Conservation (phyloP, 2,113 vertebrate species). For the Alectura lathami region DNA sequence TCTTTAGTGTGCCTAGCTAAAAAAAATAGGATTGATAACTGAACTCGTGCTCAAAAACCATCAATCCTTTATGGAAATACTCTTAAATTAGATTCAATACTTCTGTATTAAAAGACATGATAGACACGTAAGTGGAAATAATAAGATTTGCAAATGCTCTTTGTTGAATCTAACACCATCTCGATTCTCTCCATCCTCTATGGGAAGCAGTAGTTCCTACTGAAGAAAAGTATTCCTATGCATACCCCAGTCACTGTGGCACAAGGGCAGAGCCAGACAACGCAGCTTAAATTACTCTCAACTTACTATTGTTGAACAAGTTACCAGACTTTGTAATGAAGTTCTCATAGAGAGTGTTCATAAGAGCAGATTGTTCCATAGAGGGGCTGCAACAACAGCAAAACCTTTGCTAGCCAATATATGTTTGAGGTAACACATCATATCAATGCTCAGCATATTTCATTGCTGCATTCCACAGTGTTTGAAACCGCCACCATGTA, state of each 20-base stretch:
- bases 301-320: background rate
- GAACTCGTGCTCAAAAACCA: background rate
- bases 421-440: background rate
- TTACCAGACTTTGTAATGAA: background rate
- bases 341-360: background rate
- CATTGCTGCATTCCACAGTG: background rate
- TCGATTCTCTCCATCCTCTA: background rate
- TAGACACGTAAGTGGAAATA: background rate
- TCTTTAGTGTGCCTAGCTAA: background rate
- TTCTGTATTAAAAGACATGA: background rate
- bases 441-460: background rate
- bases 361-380: background rate
- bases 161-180: background rate
- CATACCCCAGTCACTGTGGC: background rate
- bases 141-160: background rate
- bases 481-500: background rate
- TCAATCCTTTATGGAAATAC: background rate
- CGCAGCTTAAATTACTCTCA: background rate
- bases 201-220: background rate
- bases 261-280: background rate
- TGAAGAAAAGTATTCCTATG: background rate
- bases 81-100: background rate
- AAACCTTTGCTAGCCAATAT: background rate
- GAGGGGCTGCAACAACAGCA: background rate
- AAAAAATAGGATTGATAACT: background rate